Conservation (phyloP, 1,140 invertebrate species). For the Druon quercuslanigerum region DNA sequence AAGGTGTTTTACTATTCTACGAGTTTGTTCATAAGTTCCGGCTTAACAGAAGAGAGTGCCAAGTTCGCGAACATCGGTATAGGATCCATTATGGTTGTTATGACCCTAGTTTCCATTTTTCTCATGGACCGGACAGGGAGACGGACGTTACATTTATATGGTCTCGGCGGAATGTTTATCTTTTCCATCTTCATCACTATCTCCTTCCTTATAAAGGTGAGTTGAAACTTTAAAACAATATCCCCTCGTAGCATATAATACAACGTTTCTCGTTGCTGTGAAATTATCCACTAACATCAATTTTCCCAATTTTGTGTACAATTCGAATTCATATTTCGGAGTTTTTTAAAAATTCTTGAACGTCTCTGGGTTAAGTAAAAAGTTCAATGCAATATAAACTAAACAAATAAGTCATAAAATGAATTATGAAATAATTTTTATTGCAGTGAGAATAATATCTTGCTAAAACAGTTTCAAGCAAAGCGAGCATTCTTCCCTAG, state of each 20-base stretch:
- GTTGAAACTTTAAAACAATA: slow-evolving; percentile 47
- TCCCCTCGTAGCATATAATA: not conserved
- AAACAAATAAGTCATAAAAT: not conserved
- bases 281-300: too few relatives aligned
- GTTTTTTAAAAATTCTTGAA: not conserved
- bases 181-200: slow-evolving; percentile 98
- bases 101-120: slow-evolving; percentile 97
- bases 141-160: slow-evolving; percentile 94
- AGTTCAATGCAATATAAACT: not conserved
- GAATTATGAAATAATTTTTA: not conserved
- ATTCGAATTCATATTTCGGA: not conserved
- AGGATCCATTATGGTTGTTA: slow-evolving; percentile 96
- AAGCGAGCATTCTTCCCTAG: too few relatives aligned
- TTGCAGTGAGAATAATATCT: not conserved
- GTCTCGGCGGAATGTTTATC: slow-evolving; percentile 97
- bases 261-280: not conserved
- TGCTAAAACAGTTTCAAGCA: not conserved
- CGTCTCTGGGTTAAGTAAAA: not conserved
- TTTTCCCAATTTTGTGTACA: not conserved
- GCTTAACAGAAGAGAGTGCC: slow-evolving; percentile 88
- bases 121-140: slow-evolving; percentile 97
- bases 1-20: slow-evolving; percentile 99
- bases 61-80: slow-evolving; percentile 97
- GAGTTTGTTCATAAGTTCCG: slow-evolving; percentile 91
- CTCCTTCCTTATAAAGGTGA: slow-evolving; percentile 94